phyloP scores from a whole-genome alignment of 2,797 vertebrate genomes.

The Uromys caudimaculatus region DNA sequence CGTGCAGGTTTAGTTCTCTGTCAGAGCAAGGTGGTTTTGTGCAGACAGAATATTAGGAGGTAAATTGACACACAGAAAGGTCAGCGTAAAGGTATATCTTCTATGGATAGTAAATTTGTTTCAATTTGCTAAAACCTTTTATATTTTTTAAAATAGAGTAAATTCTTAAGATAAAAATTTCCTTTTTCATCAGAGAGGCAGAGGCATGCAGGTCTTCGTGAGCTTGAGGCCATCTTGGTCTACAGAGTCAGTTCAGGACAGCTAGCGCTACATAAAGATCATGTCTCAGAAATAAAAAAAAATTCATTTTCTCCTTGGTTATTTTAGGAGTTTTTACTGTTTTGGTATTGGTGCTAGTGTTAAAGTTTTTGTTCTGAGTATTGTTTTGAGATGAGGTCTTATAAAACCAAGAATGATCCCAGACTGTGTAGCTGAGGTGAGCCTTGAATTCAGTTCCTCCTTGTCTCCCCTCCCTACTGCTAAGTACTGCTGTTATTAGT shows the following conservation, averaged over 20 bases:
- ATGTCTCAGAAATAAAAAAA: background rate
- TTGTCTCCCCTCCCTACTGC: background rate
- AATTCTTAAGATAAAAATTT: background rate
- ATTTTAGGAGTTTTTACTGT: constrained; percentile 23
- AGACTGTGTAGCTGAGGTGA: background rate
- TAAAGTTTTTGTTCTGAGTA: background rate
- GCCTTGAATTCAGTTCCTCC: background rate
- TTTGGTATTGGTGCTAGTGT: constrained; percentile 2
- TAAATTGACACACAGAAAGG: background rate
- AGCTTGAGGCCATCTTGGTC: background rate
- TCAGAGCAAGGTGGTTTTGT: background rate
- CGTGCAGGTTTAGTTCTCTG: background rate
- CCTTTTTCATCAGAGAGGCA: background rate
- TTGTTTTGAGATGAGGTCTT: background rate
- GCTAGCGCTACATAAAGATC: background rate
- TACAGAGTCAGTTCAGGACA: background rate
- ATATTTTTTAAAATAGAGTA: background rate
- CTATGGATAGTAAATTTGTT: background rate
- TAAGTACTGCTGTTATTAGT: background rate
- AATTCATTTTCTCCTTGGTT: constrained; percentile 20
- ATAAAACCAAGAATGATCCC: background rate
- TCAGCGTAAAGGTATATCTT: background rate
- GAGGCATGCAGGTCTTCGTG: background rate
- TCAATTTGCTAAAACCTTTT: background rate
- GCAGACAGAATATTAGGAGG: background rate